Evolutionary conservation across 1,140 invertebrate genomes (phyloP), one percentile per base, ranked within the genome.

Genomic region (Vanessa tameamea): DNA sequence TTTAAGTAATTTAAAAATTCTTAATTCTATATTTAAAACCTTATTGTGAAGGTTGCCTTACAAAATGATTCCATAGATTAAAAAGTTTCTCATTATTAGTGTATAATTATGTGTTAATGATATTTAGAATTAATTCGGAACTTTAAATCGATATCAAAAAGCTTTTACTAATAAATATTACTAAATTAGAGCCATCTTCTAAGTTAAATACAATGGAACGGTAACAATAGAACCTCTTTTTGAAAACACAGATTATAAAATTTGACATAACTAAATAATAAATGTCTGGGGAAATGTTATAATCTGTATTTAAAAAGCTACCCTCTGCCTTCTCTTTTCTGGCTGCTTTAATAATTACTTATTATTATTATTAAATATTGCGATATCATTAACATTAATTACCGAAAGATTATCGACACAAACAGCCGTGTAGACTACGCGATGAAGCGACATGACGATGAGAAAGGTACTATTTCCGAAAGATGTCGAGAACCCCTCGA

Each of bases 111-210:
- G 15, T 64, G n/a, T 48, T 69, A 69, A 57, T 69, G 68, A 69
- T 69, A 69, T 69, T 69, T 63, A 69, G 20, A 69, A 69, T 69
- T 69, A 69, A 69, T 69, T 69, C 68, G 68, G 68, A 69, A 69
- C 68, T 61, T 69, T 69, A 69, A 69, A 69, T 69, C 68, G 57
- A 69, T 69, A 69, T 69, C 55, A 50, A 61, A 59, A 69, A 69
- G 57, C 55, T 61, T 15, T 47, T 48, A 15, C 43, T 64, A 48
- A 64, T 20, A 26, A 48, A 57, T 43, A 37, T 43, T 57, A 23
- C 16, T 69, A 65, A 50, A 59, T 69, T 68, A 68, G 37, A 47
- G 66, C 66, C 66, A n/a, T 59, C 47, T 31, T 55, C 65, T 67
- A 67, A 37, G 15, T 55, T 55, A 53, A 37, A 67, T 53, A 67